Evolutionary conservation across 2,888 invertebrate species (phyloP).

Genomic region (Invenusta paracnida): DNA sequence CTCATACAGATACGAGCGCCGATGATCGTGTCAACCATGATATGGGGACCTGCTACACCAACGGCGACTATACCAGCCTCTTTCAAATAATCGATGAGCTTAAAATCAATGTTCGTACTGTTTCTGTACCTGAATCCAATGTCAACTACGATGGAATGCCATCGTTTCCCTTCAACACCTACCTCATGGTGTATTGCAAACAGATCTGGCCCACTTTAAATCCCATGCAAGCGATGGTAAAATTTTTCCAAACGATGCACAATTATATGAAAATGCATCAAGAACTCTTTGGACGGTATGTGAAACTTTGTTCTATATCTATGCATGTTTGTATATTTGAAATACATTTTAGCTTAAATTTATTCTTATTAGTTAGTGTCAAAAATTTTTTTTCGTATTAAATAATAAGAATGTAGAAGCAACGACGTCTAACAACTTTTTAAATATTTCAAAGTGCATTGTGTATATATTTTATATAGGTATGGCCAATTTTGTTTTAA

Average conservation of each 20-base stretch:
- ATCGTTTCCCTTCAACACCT: neutral
- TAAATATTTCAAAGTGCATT: too few relatives aligned
- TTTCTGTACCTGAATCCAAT: neutral
- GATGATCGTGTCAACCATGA: neutral
- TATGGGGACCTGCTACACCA: slow-evolving; percentile 27
- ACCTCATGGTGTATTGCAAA: neutral
- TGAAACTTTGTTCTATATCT: too few relatives aligned
- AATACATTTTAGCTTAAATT: too few relatives aligned
- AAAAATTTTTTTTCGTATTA: too few relatives aligned
- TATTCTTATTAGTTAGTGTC: too few relatives aligned
- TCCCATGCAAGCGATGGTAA: neutral
- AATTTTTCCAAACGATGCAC: neutral
- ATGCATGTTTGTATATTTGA: too few relatives aligned
- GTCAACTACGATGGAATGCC: neutral
- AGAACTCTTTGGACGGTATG: slow-evolving; percentile 5
- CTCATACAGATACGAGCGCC: neutral
- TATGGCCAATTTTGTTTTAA: too few relatives aligned
- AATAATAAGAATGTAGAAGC: too few relatives aligned
- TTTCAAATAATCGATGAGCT: neutral
- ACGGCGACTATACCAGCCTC: neutral
- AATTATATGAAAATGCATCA: neutral
- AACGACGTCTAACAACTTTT: too few relatives aligned
- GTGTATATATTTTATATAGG: too few relatives aligned
- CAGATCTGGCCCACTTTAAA: neutral
- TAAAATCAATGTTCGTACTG: neutral